A percentile compares a stretch with the other conserved stretches of the same genome.
These are phyloP conservation scores for Sarcophilus harrisii DNA, from an alignment of 2,797 vertebrate genomes.

Conservation along the genomic window DNA sequence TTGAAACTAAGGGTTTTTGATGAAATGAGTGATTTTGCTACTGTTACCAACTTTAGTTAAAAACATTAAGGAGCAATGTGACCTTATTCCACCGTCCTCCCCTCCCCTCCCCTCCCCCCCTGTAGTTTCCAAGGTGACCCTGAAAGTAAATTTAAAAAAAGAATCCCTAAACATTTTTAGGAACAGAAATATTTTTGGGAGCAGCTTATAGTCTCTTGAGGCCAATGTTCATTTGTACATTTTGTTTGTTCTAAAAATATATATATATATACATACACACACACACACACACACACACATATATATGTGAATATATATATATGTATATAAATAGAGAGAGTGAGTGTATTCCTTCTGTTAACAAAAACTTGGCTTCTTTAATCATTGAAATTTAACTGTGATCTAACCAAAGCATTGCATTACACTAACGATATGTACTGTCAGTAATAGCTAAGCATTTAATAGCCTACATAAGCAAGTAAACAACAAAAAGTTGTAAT, in stretches of 20 bases:
- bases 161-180: slow-evolving; percentile 57
- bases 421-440: slow-evolving; percentile 59
- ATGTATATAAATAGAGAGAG: neutral
- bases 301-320: no score
- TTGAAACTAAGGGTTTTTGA: slow-evolving; percentile 37
- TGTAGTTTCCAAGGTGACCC: slow-evolving; percentile 40
- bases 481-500: slow-evolving; percentile 51
- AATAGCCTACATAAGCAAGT: slow-evolving; percentile 63
- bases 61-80: slow-evolving; percentile 44
- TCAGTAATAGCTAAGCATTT: slow-evolving; percentile 65
- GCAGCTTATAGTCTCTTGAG: slow-evolving; percentile 25
- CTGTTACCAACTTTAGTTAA: slow-evolving; percentile 43
- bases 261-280: no score
- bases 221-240: slow-evolving; percentile 11
- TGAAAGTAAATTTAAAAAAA: slow-evolving; percentile 27
- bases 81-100: no score
- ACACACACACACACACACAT: no score
- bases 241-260: neutral
- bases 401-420: slow-evolving; percentile 52
- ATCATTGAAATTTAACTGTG: slow-evolving; percentile 61
- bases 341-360: neutral
- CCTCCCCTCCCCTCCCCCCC: no score
- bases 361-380: neutral
- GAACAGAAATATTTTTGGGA: slow-evolving; percentile 49
- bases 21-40: slow-evolving; percentile 36